Base-by-base conservation (phyloP, 2,113 vertebrate genomes). In the Odocoileus virginianus region DNA sequence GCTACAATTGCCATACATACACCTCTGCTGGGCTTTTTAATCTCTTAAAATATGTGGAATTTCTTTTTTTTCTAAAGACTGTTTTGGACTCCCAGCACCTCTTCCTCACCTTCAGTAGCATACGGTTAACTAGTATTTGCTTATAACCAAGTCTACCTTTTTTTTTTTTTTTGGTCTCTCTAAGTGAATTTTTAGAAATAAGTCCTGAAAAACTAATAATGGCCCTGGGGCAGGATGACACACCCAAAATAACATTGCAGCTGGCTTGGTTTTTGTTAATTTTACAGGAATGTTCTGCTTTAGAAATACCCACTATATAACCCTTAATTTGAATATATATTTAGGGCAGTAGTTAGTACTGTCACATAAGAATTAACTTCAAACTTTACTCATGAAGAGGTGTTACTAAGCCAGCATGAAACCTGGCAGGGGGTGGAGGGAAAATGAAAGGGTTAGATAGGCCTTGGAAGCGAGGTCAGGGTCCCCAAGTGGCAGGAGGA, bases 251-350 rank as follows among this genome's bases (percentile, higher is more conserved):
- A 97, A 97, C 52, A 10, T 95, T 86, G 96, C 97, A 97, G 95
- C 95, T 98, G 93, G 58, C 54, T 96, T 94, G 67, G 58, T 23
- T 89, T 96, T 95, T 95, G 58, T 91, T 93, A 93, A 87, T 94
- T 96, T 96, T 92, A 89, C 23, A 58, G 61, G 45, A 87, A 83
- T 95, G 94, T 61, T 96, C 85, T 94, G n/a, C 86, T 91, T 91
- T 91, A 95, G 88, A 96, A 96, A 92, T 95, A 96, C 57, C 97
- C 82, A 2, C 85, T 78, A 19, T 78, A 19, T 82, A 97, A 95
- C 93, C 97, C 54, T 96, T 95, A 95, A 98, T 98, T 97, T 98
- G 81, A 91, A 94, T 67, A 92, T 97, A 96, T 95, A 97, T 97
- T 97, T 98, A 98, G 97, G 93, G 52, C 9, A 93, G 9, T 92